Conservation (phyloP, 1,140 invertebrate genomes). For the Meloidogyne floridensis region DNA sequence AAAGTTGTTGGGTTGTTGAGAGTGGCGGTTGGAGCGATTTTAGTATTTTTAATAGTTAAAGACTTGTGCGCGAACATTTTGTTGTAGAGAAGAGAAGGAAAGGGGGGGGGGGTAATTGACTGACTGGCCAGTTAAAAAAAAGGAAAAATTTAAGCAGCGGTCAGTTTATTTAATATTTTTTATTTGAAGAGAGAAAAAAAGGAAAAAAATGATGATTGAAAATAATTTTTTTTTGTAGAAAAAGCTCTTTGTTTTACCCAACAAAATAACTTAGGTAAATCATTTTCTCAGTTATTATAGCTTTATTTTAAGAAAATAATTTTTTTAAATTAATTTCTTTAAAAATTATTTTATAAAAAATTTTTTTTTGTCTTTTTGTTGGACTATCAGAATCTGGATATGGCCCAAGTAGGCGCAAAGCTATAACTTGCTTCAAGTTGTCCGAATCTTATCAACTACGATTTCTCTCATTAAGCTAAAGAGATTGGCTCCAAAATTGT, state of each 20-base stretch:
- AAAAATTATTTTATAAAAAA: conserved; percentile 2
- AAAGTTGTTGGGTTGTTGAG: background rate
- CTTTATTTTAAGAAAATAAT: too few species aligned
- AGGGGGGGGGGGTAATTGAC: background rate
- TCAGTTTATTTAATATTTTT: background rate
- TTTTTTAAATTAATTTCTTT: background rate
- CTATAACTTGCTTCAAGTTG: too few species aligned
- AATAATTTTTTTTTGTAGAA: background rate
- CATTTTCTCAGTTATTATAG: too few species aligned
- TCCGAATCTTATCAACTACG: too few species aligned
- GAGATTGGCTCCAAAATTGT: too few species aligned
- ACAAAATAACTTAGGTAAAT: too few species aligned
- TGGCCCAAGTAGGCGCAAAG: too few species aligned
- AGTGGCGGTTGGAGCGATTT: too few species aligned
- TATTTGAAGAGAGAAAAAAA: background rate
- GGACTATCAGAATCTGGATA: background rate
- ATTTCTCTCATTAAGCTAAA: too few species aligned
- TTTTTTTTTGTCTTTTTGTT: background rate
- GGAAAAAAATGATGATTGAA: background rate
- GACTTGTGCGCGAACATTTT: conserved; percentile 6
- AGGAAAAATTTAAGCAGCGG: background rate
- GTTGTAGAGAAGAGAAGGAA: background rate
- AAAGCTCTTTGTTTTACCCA: too few species aligned
- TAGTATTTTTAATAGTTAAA: background rate
- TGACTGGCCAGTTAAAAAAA: background rate